Conservation (phyloP, 2,888 invertebrate species). For the Aethes cnicana region DNA sequence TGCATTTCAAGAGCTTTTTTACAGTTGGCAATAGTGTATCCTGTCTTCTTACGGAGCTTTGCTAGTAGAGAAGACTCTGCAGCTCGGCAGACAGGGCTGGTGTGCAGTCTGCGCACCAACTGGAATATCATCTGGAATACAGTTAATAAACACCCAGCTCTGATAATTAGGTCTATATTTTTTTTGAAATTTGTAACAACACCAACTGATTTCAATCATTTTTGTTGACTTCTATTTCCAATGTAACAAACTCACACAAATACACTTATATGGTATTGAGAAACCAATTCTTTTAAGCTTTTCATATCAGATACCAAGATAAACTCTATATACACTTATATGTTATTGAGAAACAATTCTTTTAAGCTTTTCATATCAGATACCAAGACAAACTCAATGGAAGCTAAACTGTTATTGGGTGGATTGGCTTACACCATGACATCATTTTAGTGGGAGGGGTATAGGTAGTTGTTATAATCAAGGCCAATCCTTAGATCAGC, state of each 20-base stretch:
- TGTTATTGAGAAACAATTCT: too few relatives aligned
- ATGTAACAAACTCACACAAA: neutral
- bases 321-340: too few relatives aligned
- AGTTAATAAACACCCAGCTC: conserved; percentile 19
- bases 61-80: conserved; percentile 89
- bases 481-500: conserved; percentile 44
- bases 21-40: conserved; percentile 97
- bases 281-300: too few relatives aligned
- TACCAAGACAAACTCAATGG: too few relatives aligned
- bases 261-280: too few relatives aligned
- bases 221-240: too few relatives aligned
- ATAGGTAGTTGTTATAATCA: conserved; percentile 41
- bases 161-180: neutral
- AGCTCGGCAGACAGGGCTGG: conserved; percentile 77
- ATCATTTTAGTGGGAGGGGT: conserved; percentile 48
- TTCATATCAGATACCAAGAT: too few relatives aligned
- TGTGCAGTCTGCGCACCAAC: conserved; percentile 82
- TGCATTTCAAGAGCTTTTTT: conserved; percentile 96
- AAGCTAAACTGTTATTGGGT: too few relatives aligned
- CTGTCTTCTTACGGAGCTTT: conserved; percentile 95
- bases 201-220: too few relatives aligned
- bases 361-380: too few relatives aligned
- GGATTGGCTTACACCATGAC: conserved; percentile 41
- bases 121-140: conserved; percentile 83
- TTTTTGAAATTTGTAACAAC: too few relatives aligned